phyloP scores from a whole-genome alignment of 2,797 vertebrate genomes.

The Rhinoraja longicauda region DNA sequence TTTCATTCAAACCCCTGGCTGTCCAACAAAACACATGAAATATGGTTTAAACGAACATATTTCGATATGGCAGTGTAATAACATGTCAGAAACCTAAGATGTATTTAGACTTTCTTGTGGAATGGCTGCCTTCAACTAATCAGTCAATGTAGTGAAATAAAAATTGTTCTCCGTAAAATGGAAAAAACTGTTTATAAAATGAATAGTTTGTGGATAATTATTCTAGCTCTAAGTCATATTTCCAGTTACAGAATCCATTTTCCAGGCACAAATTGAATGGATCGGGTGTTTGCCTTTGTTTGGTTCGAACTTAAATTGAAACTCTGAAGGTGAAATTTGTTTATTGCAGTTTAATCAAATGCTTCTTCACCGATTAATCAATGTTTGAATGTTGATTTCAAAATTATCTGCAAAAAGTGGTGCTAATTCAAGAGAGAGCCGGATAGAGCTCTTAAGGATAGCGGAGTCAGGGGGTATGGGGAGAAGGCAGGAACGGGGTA shows the following conservation, averaged over 20 bases:
- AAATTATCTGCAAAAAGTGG: neutral
- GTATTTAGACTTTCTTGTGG: constrained; percentile 21
- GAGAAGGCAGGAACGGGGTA: too few species aligned
- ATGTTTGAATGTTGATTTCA: neutral
- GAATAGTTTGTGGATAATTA: constrained; percentile 1
- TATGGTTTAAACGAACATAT: constrained; percentile 7
- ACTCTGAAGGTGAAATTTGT: neutral
- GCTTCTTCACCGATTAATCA: neutral
- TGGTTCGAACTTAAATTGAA: neutral
- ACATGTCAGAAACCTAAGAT: constrained; percentile 34
- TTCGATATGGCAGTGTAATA: constrained; percentile 18
- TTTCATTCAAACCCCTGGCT: constrained; percentile 13
- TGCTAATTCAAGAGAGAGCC: too few species aligned
- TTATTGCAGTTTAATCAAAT: neutral
- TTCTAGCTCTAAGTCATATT: neutral
- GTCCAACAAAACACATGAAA: constrained; percentile 20
- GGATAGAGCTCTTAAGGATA: too few species aligned
- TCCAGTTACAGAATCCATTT: neutral
- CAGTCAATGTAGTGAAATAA: constrained; percentile 20
- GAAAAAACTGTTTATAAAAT: neutral
- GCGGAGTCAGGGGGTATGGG: too few species aligned
- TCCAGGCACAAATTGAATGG: neutral
- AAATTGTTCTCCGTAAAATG: neutral
- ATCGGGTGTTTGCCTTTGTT: neutral
- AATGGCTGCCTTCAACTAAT: neutral